Conservation (phyloP, 2,888 invertebrate species). For the Philopedon plagiatum region DNA sequence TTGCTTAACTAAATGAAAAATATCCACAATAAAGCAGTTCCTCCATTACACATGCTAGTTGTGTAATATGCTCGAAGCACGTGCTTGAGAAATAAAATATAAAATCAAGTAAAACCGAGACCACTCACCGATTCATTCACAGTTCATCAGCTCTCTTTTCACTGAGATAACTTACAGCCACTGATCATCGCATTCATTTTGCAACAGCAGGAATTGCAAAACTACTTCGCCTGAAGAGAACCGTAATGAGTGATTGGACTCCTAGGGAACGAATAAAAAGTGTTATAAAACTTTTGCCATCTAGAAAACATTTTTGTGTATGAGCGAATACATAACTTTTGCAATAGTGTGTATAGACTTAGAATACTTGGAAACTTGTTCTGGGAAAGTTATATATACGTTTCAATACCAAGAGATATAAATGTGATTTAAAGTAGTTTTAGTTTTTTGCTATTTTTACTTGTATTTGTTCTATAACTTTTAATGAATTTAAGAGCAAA, state of each 20-base stretch:
- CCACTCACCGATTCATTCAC: constrained; percentile 64
- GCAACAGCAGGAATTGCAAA: constrained; percentile 59
- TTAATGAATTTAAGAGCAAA: too few relatives aligned
- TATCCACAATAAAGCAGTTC: neutral
- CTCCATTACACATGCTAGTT: constrained; percentile 13
- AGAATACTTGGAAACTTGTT: constrained; percentile 1
- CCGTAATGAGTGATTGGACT: constrained; percentile 62
- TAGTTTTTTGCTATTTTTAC: too few relatives aligned
- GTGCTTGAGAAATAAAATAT: constrained; percentile 49
- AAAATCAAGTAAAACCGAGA: constrained; percentile 56
- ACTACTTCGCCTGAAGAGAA: constrained; percentile 58
- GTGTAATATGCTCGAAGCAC: constrained; percentile 22
- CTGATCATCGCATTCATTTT: constrained; percentile 63
- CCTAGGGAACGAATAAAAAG: constrained; percentile 63
- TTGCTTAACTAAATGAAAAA: neutral
- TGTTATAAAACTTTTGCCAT: constrained; percentile 28
- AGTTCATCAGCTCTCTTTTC: constrained; percentile 64
- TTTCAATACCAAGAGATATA: neutral
- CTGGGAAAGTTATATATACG: neutral
- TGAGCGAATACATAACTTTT: constrained; percentile 38
- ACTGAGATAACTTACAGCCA: constrained; percentile 61
- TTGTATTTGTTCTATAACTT: too few relatives aligned
- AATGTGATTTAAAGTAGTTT: neutral
- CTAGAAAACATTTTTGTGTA: constrained; percentile 39
- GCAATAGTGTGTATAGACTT: constrained; percentile 12